Conservation (phyloP, 2,888 invertebrate genomes). For the Anticlea derivata region DNA sequence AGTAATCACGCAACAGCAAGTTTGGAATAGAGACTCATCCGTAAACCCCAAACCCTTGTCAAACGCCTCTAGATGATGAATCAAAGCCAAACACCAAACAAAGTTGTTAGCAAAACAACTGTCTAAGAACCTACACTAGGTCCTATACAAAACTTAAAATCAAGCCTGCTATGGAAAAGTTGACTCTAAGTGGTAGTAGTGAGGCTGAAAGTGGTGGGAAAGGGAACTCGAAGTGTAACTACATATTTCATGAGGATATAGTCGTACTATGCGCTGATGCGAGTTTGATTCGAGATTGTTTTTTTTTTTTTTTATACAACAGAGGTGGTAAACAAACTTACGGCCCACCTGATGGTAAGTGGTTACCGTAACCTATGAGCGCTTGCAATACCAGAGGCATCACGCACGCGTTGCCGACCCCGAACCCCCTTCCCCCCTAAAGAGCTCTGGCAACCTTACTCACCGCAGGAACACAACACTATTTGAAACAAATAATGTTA, state of each 20-base stretch:
- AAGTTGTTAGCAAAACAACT: constrained; percentile 34
- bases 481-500: no score
- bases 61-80: constrained; percentile 26
- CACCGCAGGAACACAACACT: no score
- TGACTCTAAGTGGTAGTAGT: constrained; percentile 4
- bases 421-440: no score
- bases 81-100: constrained; percentile 30
- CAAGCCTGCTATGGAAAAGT: constrained; percentile 1
- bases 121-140: constrained; percentile 20
- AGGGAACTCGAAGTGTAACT: constrained; percentile 4
- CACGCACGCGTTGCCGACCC: no score
- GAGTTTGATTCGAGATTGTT: constrained; percentile 25
- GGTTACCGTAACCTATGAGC: no score
- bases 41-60: constrained; percentile 25
- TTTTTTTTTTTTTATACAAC: no score
- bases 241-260: constrained; percentile 22
- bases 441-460: no score
- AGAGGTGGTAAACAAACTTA: no score
- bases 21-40: constrained; percentile 14
- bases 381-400: no score
- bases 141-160: constrained; percentile 4
- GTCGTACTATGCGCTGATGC: constrained; percentile 16
- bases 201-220: constrained; percentile 1
- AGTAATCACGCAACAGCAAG: constrained; percentile 13
- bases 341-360: no score